Base-by-base conservation (phyloP, 2,113 vertebrate species). In the Percina caprodes region DNA sequence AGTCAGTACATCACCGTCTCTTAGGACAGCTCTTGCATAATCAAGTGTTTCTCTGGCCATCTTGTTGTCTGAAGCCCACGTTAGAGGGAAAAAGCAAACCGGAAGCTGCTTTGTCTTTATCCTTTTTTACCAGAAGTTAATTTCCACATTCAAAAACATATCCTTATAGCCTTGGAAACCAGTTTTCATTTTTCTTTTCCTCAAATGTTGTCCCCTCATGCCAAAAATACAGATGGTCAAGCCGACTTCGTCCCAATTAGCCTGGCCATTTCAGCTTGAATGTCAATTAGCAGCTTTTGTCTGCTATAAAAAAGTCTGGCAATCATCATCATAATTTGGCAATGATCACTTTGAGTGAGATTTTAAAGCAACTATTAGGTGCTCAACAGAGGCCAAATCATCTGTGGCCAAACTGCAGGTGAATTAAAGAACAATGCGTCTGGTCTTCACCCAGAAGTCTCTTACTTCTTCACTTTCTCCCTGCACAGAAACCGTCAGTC, bases 201-300 rank as follows among this genome's bases (percentile, higher is more conserved):
- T 14, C 14, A 7, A n/a, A 16, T 7, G 42, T 51, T 65, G 23
- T 39, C 10, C 13, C 48, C 30, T 30, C 23, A 2, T 71, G 39
- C 35, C 56, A 56, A 45, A 16, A 55, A 39, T 12, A 48, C 39
- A 72, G 54, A 60, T 54, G 30, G 26, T 2, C 1, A 3, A 13
- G 48, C 14, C 58, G 23, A 60, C 24, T n/a, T 24, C 8, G 23
- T 71, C 30, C 59, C 39, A 51, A 23, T 19, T 46, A 76, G 3
- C 9, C 3, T 1, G 6, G 5, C n/a, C 2, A 18, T 82, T 65
- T 65, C 23, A 56, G 24, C 49, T 56, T 26, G 6, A 55, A 78
- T 26, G 30, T 66, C 75, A 56, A 42, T 74, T 49, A 69, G 39
- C 69, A 61, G 56, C 21, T 62, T 61, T 54, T 46, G 42, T 46